Conservation (phyloP, 2,888 invertebrate genomes). For the Cheilosia vulpina region DNA sequence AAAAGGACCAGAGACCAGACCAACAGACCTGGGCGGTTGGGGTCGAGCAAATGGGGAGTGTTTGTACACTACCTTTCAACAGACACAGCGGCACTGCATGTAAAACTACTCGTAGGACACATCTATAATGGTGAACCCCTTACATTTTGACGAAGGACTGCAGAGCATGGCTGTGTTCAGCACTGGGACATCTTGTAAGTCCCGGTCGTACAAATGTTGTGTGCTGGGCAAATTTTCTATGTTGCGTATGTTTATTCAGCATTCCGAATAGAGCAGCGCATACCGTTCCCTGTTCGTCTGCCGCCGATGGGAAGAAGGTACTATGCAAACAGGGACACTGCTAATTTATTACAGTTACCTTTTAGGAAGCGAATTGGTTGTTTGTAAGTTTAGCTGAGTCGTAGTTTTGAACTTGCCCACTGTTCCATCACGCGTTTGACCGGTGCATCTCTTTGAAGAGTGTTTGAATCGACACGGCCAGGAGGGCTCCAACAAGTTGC, state of each 20-base stretch:
- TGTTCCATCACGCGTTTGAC: neutral
- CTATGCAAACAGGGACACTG: constrained; percentile 1
- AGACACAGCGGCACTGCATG: constrained; percentile 50
- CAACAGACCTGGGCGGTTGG: neutral
- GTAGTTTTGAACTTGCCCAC: neutral
- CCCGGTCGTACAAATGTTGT: constrained; percentile 34
- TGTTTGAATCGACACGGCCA: too few relatives aligned
- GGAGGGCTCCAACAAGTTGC: too few relatives aligned
- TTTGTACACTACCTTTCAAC: constrained; percentile 31
- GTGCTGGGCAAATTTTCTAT: constrained; percentile 22
- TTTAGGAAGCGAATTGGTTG: constrained; percentile 2
- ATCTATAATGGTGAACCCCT: constrained; percentile 50
- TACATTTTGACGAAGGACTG: constrained; percentile 29
- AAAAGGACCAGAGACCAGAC: constrained; percentile 14
- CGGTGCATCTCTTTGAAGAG: too few relatives aligned
- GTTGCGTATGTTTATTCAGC: constrained; percentile 5
- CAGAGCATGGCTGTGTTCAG: constrained; percentile 1
- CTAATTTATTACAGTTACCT: constrained; percentile 29
- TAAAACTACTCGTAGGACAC: constrained; percentile 63
- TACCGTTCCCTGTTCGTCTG: neutral
- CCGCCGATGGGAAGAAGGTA: neutral
- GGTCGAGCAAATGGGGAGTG: neutral
- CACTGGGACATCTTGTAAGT: constrained; percentile 45
- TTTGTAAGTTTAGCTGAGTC: neutral
- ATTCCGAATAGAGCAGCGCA: neutral